Conservation (phyloP, 2,797 vertebrate genomes). For the Nannoperca australis region DNA sequence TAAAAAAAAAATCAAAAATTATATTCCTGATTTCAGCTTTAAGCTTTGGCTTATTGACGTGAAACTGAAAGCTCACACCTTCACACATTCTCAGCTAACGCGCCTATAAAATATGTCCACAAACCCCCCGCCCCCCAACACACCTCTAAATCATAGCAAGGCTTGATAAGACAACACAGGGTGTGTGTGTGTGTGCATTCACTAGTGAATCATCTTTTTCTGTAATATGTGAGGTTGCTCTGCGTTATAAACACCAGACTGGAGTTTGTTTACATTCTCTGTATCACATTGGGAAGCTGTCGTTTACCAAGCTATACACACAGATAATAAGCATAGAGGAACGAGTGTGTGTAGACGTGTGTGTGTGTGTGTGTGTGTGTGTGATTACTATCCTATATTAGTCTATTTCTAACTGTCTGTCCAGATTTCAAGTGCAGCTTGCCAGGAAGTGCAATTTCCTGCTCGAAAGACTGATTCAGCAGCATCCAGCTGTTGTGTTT, state of each 20-base stretch:
- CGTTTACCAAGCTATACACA: constrained; percentile 49
- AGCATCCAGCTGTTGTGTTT: constrained; percentile 73
- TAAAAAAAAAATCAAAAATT: constrained; percentile 18
- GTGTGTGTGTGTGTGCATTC: constrained; percentile 7
- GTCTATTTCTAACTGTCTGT: constrained; percentile 60
- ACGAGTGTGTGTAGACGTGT: constrained; percentile 9
- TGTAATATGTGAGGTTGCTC: constrained; percentile 27
- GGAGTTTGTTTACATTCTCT: constrained; percentile 68
- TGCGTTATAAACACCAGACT: constrained; percentile 57
- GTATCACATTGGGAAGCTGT: constrained; percentile 61
- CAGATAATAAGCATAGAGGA: constrained; percentile 29
- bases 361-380: constrained; percentile 8
- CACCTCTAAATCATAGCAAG: constrained; percentile 29
- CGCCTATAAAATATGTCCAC: constrained; percentile 19
- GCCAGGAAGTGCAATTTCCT: constrained; percentile 79
- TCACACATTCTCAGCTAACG: constrained; percentile 27
- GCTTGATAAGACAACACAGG: constrained; percentile 10
- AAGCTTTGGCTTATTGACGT: constrained; percentile 22
- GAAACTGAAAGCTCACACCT: constrained; percentile 53
- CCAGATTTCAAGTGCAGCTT: constrained; percentile 64
- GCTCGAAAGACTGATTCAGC: constrained; percentile 70
- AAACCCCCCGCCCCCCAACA: background rate
- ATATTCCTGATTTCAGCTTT: constrained; percentile 15
- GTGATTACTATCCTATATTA: constrained; percentile 40
- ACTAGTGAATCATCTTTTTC: constrained; percentile 36